These are phyloP conservation scores for Anser brachyrhynchus DNA, from an alignment of 2,113 vertebrate species.

Conservation along the genomic window DNA sequence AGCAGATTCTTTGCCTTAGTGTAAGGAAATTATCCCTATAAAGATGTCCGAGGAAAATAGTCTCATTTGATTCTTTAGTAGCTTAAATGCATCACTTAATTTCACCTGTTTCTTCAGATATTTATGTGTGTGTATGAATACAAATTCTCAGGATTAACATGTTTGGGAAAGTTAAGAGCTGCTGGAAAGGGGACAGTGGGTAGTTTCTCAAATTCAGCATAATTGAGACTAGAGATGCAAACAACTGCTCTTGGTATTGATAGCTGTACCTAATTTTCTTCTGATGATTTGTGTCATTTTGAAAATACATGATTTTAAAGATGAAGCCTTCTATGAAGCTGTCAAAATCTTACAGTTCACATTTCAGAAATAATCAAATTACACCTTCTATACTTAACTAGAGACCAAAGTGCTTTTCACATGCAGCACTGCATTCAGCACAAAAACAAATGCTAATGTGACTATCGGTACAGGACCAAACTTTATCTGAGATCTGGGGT, in stretches of 20 bases:
- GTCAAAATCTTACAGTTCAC: constrained; percentile 47
- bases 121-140: not conserved
- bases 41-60: not conserved
- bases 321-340: constrained; percentile 39
- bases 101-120: not conserved
- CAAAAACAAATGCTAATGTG: constrained; percentile 75
- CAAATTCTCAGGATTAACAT: not conserved
- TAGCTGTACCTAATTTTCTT: not conserved
- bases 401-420: constrained; percentile 71
- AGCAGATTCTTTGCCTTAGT: not conserved
- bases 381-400: constrained; percentile 60
- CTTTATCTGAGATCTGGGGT: constrained; percentile 79
- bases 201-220: not conserved
- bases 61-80: not conserved
- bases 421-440: constrained; percentile 57
- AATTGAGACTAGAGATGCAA: not conserved
- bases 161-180: not conserved
- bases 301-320: constrained; percentile 16
- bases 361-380: constrained; percentile 70
- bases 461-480: constrained; percentile 77
- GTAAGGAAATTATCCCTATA: not conserved
- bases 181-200: not conserved
- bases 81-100: not conserved
- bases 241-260: not conserved
- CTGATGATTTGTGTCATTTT: not conserved